Percentiles rank a stretch among this genome's conserved stretches.
These are phyloP conservation scores for Apotomis turbidana DNA, from an alignment of 2,888 invertebrate species.

Conservation along the genomic window DNA sequence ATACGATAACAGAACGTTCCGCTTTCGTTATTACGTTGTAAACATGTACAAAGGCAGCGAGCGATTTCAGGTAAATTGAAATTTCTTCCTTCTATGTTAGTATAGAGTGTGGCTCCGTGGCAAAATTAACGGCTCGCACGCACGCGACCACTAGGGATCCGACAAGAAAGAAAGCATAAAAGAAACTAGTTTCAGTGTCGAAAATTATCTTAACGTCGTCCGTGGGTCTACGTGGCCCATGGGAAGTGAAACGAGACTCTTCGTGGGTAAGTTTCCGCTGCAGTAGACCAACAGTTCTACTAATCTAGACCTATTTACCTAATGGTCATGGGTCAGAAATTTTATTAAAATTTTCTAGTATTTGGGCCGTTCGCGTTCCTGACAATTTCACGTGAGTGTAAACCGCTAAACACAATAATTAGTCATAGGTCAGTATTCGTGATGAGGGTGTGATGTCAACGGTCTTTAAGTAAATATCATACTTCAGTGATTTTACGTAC, in stretches of 20 bases:
- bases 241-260: not conserved
- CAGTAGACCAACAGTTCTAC: not conserved
- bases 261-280: not conserved
- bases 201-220: slow-evolving; percentile 12
- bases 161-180: slow-evolving; percentile 22
- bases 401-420: too few species aligned
- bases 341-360: too few species aligned
- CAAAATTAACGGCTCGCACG: slow-evolving; percentile 26
- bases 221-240: not conserved
- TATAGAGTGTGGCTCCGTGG: slow-evolving; percentile 45
- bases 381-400: too few species aligned
- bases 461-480: too few species aligned
- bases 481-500: too few species aligned
- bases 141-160: slow-evolving; percentile 36
- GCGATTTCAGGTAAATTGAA: slow-evolving; percentile 71
- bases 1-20: slow-evolving; percentile 49
- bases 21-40: slow-evolving; percentile 56
- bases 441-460: too few species aligned
- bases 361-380: too few species aligned
- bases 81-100: slow-evolving; percentile 66
- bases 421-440: too few species aligned
- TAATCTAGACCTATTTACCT: too few species aligned
- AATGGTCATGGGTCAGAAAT: too few species aligned
- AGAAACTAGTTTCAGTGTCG: slow-evolving; percentile 7
- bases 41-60: slow-evolving; percentile 51